Percentiles rank a stretch among this genome's conserved stretches.
Evolutionary conservation across 2,113 vertebrate species (phyloP).

Genomic region (Colius striatus): DNA sequence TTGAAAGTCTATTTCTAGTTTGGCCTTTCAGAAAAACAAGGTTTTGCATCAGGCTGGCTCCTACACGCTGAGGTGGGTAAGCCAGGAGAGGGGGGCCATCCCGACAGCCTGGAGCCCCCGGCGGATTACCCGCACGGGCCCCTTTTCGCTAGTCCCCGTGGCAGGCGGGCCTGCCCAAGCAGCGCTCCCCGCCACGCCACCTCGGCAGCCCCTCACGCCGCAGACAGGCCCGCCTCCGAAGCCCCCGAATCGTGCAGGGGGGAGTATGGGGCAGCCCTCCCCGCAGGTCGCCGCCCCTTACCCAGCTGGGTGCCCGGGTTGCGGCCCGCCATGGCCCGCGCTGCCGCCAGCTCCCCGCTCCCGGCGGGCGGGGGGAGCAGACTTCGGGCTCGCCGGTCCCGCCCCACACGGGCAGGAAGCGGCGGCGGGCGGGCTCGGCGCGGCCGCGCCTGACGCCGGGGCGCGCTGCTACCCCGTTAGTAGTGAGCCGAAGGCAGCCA

Average conservation of each 20-base stretch:
- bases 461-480: rapidly evolving
- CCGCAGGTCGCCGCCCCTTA: slow-evolving; percentile 37
- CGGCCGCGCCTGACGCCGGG: rapidly evolving
- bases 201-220: not conserved
- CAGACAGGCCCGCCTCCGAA: too few species aligned
- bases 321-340: slow-evolving; percentile 33
- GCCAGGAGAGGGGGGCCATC: not conserved
- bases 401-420: not conserved
- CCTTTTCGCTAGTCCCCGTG: too few species aligned
- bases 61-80: rapidly evolving
- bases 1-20: rapidly evolving
- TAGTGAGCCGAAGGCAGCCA: rapidly evolving
- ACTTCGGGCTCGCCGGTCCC: not conserved
- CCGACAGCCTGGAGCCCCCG: not conserved
- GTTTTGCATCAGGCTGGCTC: not conserved
- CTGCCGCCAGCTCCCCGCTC: not conserved
- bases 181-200: not conserved
- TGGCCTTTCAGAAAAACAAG: rapidly evolving
- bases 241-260: too few species aligned
- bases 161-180: not conserved
- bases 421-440: too few species aligned
- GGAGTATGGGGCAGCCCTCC: too few species aligned
- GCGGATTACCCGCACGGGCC: not conserved
- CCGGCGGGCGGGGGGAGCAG: not conserved
- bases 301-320: slow-evolving; percentile 60